phyloP scores from a whole-genome alignment of 2,888 invertebrate species.

The Syrphus vitripennis region DNA sequence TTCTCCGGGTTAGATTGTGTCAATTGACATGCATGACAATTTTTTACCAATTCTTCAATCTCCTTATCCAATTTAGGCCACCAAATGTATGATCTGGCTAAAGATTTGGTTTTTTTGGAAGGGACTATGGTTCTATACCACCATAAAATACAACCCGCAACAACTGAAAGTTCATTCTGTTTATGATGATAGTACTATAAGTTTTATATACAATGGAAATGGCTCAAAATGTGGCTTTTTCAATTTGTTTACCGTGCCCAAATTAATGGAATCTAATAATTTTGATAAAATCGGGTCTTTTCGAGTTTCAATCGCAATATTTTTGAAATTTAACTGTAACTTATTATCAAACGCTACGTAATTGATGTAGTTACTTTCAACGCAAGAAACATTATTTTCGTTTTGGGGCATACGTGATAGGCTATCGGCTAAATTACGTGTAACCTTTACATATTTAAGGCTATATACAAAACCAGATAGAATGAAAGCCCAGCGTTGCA shows the following conservation, averaged over 20 bases:
- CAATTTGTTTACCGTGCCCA: background rate
- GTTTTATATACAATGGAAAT: no score
- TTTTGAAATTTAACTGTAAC: background rate
- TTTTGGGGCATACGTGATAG: slow-evolving; percentile 9
- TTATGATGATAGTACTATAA: no score
- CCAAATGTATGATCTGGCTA: slow-evolving; percentile 23
- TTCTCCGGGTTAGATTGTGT: no score
- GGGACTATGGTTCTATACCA: no score
- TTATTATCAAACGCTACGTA: no score
- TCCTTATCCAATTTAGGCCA: slow-evolving; percentile 29
- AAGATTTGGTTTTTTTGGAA: slow-evolving; percentile 9
- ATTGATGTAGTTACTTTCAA: no score
- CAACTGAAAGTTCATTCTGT: slow-evolving; percentile 1
- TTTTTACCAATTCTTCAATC: background rate
- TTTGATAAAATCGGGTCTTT: background rate
- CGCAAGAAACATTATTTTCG: background rate
- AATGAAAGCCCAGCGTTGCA: slow-evolving; percentile 17
- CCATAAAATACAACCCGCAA: background rate
- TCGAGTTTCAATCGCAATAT: no score
- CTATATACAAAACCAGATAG: slow-evolving; percentile 3
- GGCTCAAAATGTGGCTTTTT: background rate
- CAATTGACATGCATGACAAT: background rate
- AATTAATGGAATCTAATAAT: slow-evolving; percentile 5
- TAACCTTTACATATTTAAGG: background rate
- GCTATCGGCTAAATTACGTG: background rate